Conservation (phyloP, 2,113 vertebrate genomes). For the Albula glossodonta region DNA sequence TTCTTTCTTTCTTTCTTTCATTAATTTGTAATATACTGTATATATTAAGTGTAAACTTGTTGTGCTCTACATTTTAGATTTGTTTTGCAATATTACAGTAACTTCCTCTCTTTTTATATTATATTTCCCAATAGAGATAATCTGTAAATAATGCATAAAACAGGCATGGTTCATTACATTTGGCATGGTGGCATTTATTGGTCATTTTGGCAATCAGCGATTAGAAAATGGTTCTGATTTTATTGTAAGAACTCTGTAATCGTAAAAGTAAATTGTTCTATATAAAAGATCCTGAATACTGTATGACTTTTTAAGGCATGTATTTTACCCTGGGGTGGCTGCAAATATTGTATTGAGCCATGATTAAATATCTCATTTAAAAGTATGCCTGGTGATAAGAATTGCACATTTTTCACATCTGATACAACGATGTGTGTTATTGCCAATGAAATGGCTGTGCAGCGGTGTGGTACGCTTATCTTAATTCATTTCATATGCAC, state of each 20-base stretch:
- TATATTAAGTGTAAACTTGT: too few relatives aligned
- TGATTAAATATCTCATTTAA: conserved; percentile 21
- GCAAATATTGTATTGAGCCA: conserved; percentile 9
- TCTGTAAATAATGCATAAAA: not conserved
- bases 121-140: not conserved
- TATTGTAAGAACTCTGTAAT: not conserved
- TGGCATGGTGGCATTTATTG: not conserved
- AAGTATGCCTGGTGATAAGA: not conserved
- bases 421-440: not conserved
- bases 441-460: not conserved
- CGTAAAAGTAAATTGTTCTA: not conserved
- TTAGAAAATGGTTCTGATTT: not conserved
- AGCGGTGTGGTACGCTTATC: conserved; percentile 12
- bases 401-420: conserved; percentile 12
- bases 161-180: not conserved
- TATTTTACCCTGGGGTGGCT: not conserved
- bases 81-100: too few relatives aligned
- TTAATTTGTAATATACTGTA: too few relatives aligned
- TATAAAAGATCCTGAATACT: not conserved
- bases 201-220: not conserved
- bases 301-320: not conserved
- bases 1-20: too few relatives aligned
- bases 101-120: not conserved
- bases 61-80: too few relatives aligned
- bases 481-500: conserved; percentile 1